Evolutionary conservation across 2,888 invertebrate species (phyloP).

Genomic region (Conistra vaccinii): DNA sequence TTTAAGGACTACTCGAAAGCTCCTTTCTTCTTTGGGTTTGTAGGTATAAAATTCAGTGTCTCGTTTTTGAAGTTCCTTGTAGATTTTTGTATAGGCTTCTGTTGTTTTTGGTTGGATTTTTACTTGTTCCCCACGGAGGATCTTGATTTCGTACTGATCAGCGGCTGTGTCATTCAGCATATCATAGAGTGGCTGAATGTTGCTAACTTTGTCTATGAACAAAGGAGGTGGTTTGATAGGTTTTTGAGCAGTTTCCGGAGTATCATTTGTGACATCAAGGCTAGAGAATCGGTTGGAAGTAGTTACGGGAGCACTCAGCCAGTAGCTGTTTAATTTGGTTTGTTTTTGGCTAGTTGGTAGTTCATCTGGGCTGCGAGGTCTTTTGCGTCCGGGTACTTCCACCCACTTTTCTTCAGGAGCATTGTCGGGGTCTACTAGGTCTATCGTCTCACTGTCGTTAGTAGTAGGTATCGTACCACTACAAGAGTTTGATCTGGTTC

Average conservation of each 20-base stretch:
- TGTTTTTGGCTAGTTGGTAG: constrained; percentile 7
- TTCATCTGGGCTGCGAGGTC: background rate
- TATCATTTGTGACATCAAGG: background rate
- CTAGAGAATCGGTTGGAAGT: too few species aligned
- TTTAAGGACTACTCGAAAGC: too few species aligned
- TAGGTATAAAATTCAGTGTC: too few species aligned
- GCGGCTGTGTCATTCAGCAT: background rate
- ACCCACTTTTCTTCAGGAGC: constrained; percentile 7
- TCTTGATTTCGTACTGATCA: too few species aligned
- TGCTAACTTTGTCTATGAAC: constrained; percentile 10
- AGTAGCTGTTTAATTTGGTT: constrained; percentile 4
- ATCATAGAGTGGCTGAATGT: background rate
- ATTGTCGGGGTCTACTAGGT: background rate
- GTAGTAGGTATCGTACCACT: constrained; percentile 1
- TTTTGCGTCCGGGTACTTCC: constrained; percentile 1
- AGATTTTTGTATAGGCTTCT: too few species aligned
- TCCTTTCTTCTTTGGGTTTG: too few species aligned
- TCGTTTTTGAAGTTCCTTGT: too few species aligned
- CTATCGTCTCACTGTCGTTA: background rate
- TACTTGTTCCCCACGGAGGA: too few species aligned
- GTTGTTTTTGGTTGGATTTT: too few species aligned
- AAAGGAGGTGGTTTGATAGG: background rate
- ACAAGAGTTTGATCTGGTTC: constrained; percentile 2
- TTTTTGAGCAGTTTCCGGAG: background rate
- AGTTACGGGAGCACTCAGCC: background rate